Base-by-base conservation (phyloP, 2,797 vertebrate species). In the Mormyrus hasselquistii region DNA sequence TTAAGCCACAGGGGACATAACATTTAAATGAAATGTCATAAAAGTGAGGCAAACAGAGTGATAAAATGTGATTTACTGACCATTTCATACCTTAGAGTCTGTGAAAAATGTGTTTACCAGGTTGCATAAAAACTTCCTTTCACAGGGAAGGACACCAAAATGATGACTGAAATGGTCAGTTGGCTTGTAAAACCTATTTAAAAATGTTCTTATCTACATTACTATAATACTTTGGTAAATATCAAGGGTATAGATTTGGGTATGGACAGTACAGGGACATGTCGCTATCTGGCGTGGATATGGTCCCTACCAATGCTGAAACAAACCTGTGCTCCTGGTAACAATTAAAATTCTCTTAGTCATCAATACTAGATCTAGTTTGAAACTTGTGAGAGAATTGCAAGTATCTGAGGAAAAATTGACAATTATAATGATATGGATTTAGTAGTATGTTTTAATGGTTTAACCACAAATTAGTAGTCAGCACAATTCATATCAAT, bases 401-500 rank as follows among this genome's bases (percentile, higher is more conserved):
- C 14, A 41, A 41, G 69, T 7, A 38, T 76, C 16, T 76, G 69
- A 76, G 14, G 10, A 76, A 38, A 76, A 41, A 76, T 3, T 12
- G 25, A 76, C 29, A 76, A 76, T n/a, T 84, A 44, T 47, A 47
- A 84, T 50, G 41, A 49, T n/a, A 83, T 83, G 82, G 44, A 84
- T 84, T 47, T 50, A 84, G 47, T 22, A 84, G n/a, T 50, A 25
- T 83, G 1, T 84, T 84, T 83, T 47, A 84, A 47, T 50, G 82
- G 19, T 84, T 84, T 84, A 57, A 49, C 47, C 41, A 47, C n/a
- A 73, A 65, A 73, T 86, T 14, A 29, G 22, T 49, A 16, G 69
- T 50, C 87, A 88, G 44, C 6, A 88, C 22, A 88, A 50, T 87
- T n/a, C 22, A 88, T 10, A 73, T 22, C 50, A 88, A 88, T 53